phyloP scores from a whole-genome alignment of 1,140 invertebrate species.

The Zaprionus africanus region DNA sequence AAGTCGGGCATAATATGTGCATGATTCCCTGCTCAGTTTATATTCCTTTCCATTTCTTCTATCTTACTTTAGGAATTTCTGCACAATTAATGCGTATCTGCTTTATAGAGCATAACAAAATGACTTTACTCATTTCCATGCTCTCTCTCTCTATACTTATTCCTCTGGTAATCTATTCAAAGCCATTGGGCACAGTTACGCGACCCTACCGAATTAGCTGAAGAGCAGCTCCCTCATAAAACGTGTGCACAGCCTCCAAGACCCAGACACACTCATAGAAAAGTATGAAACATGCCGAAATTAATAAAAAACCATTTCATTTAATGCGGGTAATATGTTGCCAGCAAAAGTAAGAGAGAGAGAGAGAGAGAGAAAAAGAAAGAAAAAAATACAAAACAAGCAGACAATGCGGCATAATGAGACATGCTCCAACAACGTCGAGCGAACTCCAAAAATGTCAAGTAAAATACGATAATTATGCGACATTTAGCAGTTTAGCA shows the following conservation, averaged over 20 bases:
- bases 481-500: constrained; percentile 81
- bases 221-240: constrained; percentile 4
- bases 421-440: constrained; percentile 42
- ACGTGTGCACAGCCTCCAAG: neutral
- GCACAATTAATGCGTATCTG: constrained; percentile 12
- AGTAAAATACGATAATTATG: constrained; percentile 81
- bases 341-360: constrained; percentile 17
- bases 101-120: constrained; percentile 16
- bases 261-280: constrained; percentile 13
- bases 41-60: neutral
- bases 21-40: neutral
- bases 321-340: constrained; percentile 70
- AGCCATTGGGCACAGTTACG: constrained; percentile 37
- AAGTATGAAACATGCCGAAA: constrained; percentile 60
- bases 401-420: constrained; percentile 74
- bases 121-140: constrained; percentile 14
- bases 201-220: constrained; percentile 57
- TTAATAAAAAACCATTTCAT: constrained; percentile 74
- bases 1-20: neutral
- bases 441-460: constrained; percentile 36
- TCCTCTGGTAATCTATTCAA: constrained; percentile 43
- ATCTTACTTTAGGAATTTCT: neutral
- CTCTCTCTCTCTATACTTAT: neutral
- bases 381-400: constrained; percentile 4
- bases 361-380: constrained; percentile 19